Evolutionary conservation across 2,888 invertebrate genomes (phyloP).

Genomic region (Eurytoma californica): DNA sequence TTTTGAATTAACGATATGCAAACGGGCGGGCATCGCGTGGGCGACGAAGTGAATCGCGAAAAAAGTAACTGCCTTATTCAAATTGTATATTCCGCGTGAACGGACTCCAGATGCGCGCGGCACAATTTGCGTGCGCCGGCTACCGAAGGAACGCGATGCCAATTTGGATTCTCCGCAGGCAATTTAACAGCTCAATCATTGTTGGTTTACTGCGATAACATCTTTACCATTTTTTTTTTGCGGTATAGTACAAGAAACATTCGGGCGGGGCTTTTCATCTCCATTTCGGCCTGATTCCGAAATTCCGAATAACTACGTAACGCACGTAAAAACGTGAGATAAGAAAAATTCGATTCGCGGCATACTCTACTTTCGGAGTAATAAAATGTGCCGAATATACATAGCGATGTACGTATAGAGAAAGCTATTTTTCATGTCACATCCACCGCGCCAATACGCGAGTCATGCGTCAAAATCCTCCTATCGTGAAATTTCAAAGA

Average conservation of each 20-base stretch:
- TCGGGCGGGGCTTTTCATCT: no score
- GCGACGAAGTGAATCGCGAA: neutral
- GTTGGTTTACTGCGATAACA: conserved; percentile 21
- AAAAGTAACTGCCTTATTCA: no score
- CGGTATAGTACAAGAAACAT: no score
- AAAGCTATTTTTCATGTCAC: neutral
- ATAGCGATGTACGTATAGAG: neutral
- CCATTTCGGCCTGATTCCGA: neutral
- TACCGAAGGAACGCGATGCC: conserved; percentile 27
- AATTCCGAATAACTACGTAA: neutral
- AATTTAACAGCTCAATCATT: conserved; percentile 47
- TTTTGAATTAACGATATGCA: neutral
- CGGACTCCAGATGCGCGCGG: neutral
- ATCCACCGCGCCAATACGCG: neutral
- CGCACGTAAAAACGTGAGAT: neutral
- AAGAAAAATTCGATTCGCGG: neutral
- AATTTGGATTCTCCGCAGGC: conserved; percentile 31
- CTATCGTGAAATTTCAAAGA: conserved; percentile 26
- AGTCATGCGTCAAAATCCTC: neutral
- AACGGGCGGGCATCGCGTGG: neutral
- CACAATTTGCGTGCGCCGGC: neutral
- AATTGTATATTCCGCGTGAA: conserved; percentile 28
- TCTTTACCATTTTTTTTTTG: neutral
- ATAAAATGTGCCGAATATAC: neutral
- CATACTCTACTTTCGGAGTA: neutral